Evolutionary conservation across 1,140 invertebrate species (phyloP), one percentile per base, ranked within the genome.

Genomic region (Eufriesea mexicana): DNA sequence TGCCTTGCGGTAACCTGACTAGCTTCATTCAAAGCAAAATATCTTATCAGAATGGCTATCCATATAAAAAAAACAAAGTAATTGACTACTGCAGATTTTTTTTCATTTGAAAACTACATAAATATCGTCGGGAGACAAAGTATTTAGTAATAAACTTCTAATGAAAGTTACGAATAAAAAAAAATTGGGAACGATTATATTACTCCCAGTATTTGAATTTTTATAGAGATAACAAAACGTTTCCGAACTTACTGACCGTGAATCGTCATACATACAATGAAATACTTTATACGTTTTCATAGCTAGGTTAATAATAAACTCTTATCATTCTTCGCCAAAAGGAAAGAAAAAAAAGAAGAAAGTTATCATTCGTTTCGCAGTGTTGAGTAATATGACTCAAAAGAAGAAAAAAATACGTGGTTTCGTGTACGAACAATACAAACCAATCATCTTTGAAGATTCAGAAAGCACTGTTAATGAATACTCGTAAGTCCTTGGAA

Each of bases 401-500:
- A 79, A 55, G 64, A 72, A 59, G 45, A 18, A 5, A 45, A 51
- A n/a, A 45, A 59, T 62, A 80, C 20, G 18, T 57, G 51, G 16
- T 77, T 70, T 70, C 35, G 25, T 20, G 25, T 51, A 45, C 51
- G 54, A 83, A 77, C 64, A 54, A 68, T 68, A 78, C 64, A 79
- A 72, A 79, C 75, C 82, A 73, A 77, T 79, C 55, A 28, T 66
- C 25, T 64, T 66, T 47, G 66, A 79, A 79, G 82, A 84, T 67
- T 68, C 51, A 49, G 49, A 66, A 57, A 66, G 61, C 77, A 84
- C 68, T 71, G 76, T 80, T 84, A 80, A 80, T 79, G 83, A 84
- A 73, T 80, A 62, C 66, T 78, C 80, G 74, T 54, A 70, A 84
- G 83, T 67, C 79, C 83, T 84, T 83, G 84, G 72, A 61, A 85